phyloP scores from a whole-genome alignment of 2,797 vertebrate genomes.

The Kryptolebias ocellatus region DNA sequence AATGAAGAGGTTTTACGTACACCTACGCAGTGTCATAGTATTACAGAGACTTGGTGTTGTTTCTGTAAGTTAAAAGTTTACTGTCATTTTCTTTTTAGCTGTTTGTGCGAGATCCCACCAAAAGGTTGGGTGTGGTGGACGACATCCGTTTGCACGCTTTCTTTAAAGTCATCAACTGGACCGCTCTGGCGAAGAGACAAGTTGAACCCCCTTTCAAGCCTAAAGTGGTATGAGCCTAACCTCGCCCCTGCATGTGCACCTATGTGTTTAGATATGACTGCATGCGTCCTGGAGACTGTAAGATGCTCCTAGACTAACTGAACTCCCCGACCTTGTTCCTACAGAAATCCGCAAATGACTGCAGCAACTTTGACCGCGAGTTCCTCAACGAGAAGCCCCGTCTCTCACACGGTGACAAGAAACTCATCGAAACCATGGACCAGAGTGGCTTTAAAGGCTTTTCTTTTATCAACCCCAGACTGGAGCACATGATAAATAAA shows the following conservation, averaged over 20 bases:
- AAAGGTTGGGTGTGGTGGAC: slow-evolving; percentile 89
- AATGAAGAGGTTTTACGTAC: neutral
- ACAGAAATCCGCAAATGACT: slow-evolving; percentile 93
- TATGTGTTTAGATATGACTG: neutral
- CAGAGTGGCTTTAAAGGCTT: slow-evolving; percentile 90
- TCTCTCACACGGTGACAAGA: slow-evolving; percentile 92
- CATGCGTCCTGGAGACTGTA: neutral
- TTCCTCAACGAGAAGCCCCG: slow-evolving; percentile 95
- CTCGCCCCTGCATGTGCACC: neutral
- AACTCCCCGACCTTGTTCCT: slow-evolving; percentile 29
- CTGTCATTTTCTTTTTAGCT: slow-evolving; percentile 78
- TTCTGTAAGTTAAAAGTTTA: neutral
- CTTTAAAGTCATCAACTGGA: slow-evolving; percentile 94
- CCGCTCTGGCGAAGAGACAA: slow-evolving; percentile 85
- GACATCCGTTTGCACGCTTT: slow-evolving; percentile 89
- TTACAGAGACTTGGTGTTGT: neutral
- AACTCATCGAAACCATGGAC: slow-evolving; percentile 97
- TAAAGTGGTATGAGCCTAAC: slow-evolving; percentile 90
- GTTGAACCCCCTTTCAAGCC: slow-evolving; percentile 93
- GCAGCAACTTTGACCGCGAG: slow-evolving; percentile 96
- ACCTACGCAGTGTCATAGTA: neutral
- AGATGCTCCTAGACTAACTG: slow-evolving; percentile 26
- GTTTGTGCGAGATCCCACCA: slow-evolving; percentile 90
- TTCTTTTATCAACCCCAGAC: slow-evolving; percentile 94
- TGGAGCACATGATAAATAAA: slow-evolving; percentile 86